These are phyloP conservation scores for Amazona guildingii DNA, from an alignment of 2,113 vertebrate species.

Conservation along the genomic window DNA sequence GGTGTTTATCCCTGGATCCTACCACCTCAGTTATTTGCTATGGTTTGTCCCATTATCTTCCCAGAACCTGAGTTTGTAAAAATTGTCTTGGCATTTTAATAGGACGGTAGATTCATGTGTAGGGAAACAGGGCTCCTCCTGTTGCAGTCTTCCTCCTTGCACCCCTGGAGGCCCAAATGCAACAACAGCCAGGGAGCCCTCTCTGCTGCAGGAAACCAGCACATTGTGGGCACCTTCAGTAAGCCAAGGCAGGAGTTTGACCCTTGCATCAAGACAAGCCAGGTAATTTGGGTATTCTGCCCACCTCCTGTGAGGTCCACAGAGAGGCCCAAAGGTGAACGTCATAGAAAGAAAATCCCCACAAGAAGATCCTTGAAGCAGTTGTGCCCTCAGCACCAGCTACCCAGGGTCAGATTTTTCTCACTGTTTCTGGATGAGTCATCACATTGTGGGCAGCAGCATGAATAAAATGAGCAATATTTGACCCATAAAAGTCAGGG, in stretches of 20 bases:
- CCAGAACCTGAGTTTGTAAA: not conserved
- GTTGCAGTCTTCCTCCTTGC: not conserved
- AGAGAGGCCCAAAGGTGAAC: not conserved
- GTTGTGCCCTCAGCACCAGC: not conserved
- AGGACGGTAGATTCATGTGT: not conserved
- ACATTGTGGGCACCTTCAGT: rapidly evolving
- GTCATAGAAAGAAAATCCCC: not conserved
- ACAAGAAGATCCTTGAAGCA: not conserved
- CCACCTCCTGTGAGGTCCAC: not conserved
- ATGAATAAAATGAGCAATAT: slow-evolving; percentile 4
- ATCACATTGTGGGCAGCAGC: not conserved
- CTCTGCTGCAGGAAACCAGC: not conserved
- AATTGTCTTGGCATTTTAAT: not conserved
- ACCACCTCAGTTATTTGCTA: not conserved
- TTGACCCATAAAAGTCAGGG: not conserved
- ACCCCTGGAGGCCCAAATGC: not conserved
- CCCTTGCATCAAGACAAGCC: not conserved
- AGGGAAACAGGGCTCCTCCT: not conserved
- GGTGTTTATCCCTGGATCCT: not conserved
- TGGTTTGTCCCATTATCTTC: not conserved
- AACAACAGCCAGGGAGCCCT: not conserved
- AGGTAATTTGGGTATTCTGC: not conserved
- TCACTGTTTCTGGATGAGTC: not conserved
- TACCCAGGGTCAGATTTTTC: not conserved
- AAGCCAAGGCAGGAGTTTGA: not conserved